phyloP scores from a whole-genome alignment of 1,140 invertebrate species.

The Drosophila cardini region DNA sequence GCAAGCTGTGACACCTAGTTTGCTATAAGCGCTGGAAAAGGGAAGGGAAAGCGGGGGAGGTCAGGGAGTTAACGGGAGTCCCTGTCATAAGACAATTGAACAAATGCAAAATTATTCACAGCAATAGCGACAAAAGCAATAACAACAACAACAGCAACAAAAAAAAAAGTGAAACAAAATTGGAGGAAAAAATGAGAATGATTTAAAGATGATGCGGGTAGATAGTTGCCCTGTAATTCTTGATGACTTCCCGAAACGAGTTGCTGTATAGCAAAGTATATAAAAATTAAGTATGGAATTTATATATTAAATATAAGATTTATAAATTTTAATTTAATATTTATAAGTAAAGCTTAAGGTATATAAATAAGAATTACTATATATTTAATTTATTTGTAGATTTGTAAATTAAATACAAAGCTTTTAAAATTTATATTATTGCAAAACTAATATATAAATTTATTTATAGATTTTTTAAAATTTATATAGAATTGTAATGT shows the following conservation, averaged over 20 bases:
- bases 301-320: too few relatives aligned
- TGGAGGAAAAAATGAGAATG: not conserved
- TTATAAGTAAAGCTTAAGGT: too few relatives aligned
- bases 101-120: conserved; percentile 47
- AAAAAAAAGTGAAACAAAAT: not conserved
- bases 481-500: too few relatives aligned
- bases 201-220: not conserved
- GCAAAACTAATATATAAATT: too few relatives aligned
- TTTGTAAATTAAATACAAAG: too few relatives aligned
- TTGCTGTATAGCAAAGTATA: too few relatives aligned
- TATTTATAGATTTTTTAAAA: too few relatives aligned
- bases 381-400: too few relatives aligned
- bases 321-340: too few relatives aligned
- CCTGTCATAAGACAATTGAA: conserved; percentile 29
- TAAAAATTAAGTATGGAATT: too few relatives aligned
- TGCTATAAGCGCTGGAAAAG: not conserved
- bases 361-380: too few relatives aligned
- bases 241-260: not conserved
- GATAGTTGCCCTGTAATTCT: not conserved
- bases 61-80: not conserved
- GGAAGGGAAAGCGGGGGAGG: not conserved
- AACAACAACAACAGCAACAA: conserved; percentile 20
- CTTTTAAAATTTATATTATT: too few relatives aligned
- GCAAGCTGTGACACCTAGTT: conserved; percentile 38
- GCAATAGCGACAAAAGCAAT: conserved; percentile 25